Percentiles rank a stretch among this genome's conserved stretches.
Conservation (phyloP, 2,113 vertebrate genomes). For the Pholis gunnellus region DNA sequence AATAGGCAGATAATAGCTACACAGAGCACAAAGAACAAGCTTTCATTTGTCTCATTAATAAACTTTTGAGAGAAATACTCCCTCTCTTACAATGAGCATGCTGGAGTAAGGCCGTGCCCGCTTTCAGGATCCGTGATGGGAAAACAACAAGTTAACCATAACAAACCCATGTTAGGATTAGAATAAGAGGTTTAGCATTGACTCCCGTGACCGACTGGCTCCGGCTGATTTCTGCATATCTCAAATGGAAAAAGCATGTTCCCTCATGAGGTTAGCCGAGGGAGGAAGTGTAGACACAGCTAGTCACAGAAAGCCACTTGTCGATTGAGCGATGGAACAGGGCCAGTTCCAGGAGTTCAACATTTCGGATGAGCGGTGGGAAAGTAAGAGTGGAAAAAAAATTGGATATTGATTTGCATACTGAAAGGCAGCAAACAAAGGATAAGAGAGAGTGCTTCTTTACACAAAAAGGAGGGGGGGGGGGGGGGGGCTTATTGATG, state of each 20-base stretch:
- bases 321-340: constrained; percentile 25
- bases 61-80: constrained; percentile 1
- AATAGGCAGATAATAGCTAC: constrained; percentile 7
- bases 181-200: constrained; percentile 83
- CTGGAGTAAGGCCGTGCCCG: constrained; percentile 13
- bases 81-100: constrained; percentile 3
- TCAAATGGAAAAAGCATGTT: constrained; percentile 22
- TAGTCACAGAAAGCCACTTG: constrained; percentile 43
- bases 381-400: constrained; percentile 21
- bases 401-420: constrained; percentile 61
- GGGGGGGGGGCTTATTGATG: constrained; percentile 46
- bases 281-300: constrained; percentile 16
- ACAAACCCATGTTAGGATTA: constrained; percentile 80
- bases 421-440: constrained; percentile 47
- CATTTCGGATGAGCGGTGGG: constrained; percentile 7
- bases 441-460: constrained; percentile 40
- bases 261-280: constrained; percentile 38
- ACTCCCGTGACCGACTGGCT: constrained; percentile 69
- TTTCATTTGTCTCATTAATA: constrained; percentile 27
- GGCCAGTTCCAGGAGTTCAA: constrained; percentile 23
- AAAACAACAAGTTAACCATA: constrained; percentile 72
- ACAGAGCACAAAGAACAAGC: constrained; percentile 11
- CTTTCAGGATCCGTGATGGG: constrained; percentile 14
- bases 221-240: constrained; percentile 56
- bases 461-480: constrained; percentile 30